These are phyloP conservation scores for Drosophila funebris DNA, from an alignment of 1,140 invertebrate species.

Conservation along the genomic window DNA sequence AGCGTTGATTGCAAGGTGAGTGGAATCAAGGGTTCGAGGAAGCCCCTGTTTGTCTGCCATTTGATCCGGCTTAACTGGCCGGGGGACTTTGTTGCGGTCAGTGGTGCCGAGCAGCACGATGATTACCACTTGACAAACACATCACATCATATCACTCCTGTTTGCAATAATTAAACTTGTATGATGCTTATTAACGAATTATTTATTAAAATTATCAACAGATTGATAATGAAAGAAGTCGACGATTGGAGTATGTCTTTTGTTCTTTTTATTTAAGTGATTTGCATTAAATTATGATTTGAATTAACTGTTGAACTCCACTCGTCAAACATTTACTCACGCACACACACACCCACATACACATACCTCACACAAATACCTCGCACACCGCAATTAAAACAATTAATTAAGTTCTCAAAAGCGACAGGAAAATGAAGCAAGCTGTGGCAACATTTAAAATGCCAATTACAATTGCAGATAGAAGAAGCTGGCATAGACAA, in stretches of 20 bases:
- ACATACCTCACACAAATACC: too few species aligned
- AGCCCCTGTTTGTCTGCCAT: conserved; percentile 69
- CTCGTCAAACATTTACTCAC: conserved; percentile 13
- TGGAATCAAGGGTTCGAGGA: conserved; percentile 25
- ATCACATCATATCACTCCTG: not conserved
- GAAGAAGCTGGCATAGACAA: conserved; percentile 21
- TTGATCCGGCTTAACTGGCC: conserved; percentile 45
- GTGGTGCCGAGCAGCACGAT: not conserved
- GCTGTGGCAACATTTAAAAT: conserved; percentile 54
- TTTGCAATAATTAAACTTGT: not conserved
- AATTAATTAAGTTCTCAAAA: conserved; percentile 64
- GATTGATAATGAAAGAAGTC: too few species aligned
- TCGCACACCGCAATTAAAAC: conserved; percentile 55
- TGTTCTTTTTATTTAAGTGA: too few species aligned
- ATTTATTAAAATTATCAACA: not conserved
- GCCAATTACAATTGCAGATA: conserved; percentile 62
- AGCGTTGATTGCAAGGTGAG: conserved; percentile 67
- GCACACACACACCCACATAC: not conserved
- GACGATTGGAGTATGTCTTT: too few species aligned
- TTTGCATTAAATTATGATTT: conserved; percentile 13
- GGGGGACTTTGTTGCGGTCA: conserved; percentile 61
- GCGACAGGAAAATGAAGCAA: conserved; percentile 17
- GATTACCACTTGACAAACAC: not conserved
- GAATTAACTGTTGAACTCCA: conserved; percentile 21
- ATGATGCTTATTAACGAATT: not conserved